These are phyloP conservation scores for Brotogeris chrysoptera DNA, from an alignment of 2,797 vertebrate species.

Conservation along the genomic window DNA sequence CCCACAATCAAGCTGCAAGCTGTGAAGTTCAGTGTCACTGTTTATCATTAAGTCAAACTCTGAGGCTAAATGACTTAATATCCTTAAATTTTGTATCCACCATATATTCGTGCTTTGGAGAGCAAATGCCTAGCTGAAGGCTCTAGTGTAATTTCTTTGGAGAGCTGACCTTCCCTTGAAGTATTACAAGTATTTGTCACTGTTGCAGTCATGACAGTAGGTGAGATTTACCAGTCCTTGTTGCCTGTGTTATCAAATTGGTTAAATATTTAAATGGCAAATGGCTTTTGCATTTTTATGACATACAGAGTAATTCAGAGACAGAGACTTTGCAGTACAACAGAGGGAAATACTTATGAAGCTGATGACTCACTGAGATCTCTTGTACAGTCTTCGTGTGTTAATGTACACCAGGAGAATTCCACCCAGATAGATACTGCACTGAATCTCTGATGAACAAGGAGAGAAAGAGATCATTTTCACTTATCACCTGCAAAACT, in stretches of 20 bases:
- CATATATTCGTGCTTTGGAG: neutral
- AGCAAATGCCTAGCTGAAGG: neutral
- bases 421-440: neutral
- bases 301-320: neutral
- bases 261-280: neutral
- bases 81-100: neutral
- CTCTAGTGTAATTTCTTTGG: neutral
- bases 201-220: rapidly evolving
- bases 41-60: neutral
- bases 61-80: neutral
- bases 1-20: neutral
- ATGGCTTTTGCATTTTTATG: neutral
- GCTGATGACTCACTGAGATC: neutral
- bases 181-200: neutral
- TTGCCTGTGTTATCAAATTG: neutral
- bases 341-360: neutral
- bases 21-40: neutral
- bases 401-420: neutral
- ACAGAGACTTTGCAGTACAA: neutral
- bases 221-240: neutral
- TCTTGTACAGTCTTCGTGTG: neutral
- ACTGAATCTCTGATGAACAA: neutral
- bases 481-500: neutral
- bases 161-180: neutral
- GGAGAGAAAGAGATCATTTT: neutral